A percentile compares a stretch with the other conserved stretches of the same genome.
Conservation (phyloP, 2,888 invertebrate genomes). For the Chesias legatella region DNA sequence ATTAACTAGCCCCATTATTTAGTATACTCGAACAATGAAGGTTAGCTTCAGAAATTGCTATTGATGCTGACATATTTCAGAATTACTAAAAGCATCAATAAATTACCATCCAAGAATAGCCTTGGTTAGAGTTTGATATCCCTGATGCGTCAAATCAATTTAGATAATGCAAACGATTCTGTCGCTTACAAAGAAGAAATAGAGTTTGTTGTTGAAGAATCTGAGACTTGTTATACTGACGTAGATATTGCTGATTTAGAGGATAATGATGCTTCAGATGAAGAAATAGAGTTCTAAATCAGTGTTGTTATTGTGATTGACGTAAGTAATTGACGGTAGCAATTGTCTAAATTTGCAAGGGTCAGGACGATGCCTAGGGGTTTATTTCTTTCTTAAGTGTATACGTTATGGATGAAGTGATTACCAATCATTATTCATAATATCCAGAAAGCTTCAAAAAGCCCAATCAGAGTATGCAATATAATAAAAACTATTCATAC, state of each 20-base stretch:
- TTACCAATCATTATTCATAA: too few relatives aligned
- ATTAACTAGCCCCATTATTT: background rate
- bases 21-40: background rate
- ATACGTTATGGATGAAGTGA: too few relatives aligned
- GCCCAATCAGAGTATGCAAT: too few relatives aligned
- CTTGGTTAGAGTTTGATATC: conserved; percentile 5
- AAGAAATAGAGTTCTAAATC: conserved; percentile 1
- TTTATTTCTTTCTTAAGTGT: background rate
- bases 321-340: conserved; percentile 9
- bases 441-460: too few relatives aligned
- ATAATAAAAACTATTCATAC: too few relatives aligned
- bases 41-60: conserved; percentile 3
- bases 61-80: conserved; percentile 1
- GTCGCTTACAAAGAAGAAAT: background rate
- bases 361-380: conserved; percentile 6
- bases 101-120: conserved; percentile 3
- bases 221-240: background rate
- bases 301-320: conserved; percentile 3
- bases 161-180: background rate
- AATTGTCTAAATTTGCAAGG: conserved; percentile 18
- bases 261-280: conserved; percentile 7
- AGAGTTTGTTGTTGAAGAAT: conserved; percentile 1
- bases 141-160: conserved; percentile 1
- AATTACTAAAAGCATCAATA: background rate
- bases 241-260: conserved; percentile 1